A percentile compares a stretch with the other conserved stretches of the same genome.
These are phyloP conservation scores for Eretmocerus hayati DNA, from an alignment of 2,888 invertebrate species.

Conservation along the genomic window DNA sequence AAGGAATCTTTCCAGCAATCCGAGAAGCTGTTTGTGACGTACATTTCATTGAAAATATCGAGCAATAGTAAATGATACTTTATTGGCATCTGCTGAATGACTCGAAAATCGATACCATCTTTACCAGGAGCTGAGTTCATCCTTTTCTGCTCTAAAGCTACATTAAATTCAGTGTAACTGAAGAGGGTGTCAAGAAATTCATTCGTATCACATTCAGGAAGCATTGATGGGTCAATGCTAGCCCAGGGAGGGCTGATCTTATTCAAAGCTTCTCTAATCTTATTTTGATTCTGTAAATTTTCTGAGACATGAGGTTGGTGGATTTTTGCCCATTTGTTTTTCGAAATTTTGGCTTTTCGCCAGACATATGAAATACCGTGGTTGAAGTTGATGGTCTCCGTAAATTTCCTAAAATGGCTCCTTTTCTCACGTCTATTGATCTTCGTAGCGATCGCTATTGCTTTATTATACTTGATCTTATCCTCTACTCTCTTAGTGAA, in stretches of 20 bases:
- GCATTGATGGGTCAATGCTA: not conserved
- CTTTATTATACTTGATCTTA: not conserved
- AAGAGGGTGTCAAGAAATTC: not conserved
- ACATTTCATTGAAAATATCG: constrained; percentile 9
- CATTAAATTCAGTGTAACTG: constrained; percentile 2
- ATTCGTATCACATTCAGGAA: not conserved
- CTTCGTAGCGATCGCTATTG: not conserved
- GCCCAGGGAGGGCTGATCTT: not conserved
- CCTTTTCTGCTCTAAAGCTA: not conserved
- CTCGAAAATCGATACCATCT: not conserved
- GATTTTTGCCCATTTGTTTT: not conserved
- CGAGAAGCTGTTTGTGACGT: no score
- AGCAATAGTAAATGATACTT: constrained; percentile 4
- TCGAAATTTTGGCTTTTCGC: not conserved
- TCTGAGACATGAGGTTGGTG: not conserved
- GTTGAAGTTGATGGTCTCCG: not conserved
- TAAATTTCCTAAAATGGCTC: not conserved
- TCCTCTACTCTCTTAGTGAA: not conserved
- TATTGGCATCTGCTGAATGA: not conserved
- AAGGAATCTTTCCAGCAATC: no score
- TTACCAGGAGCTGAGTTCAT: not conserved
- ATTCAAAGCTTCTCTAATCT: not conserved
- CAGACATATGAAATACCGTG: not conserved
- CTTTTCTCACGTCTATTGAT: not conserved
- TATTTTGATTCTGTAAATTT: not conserved